These are phyloP conservation scores for Acanthosoma haemorrhoidale DNA, from an alignment of 2,888 invertebrate species.

Conservation along the genomic window DNA sequence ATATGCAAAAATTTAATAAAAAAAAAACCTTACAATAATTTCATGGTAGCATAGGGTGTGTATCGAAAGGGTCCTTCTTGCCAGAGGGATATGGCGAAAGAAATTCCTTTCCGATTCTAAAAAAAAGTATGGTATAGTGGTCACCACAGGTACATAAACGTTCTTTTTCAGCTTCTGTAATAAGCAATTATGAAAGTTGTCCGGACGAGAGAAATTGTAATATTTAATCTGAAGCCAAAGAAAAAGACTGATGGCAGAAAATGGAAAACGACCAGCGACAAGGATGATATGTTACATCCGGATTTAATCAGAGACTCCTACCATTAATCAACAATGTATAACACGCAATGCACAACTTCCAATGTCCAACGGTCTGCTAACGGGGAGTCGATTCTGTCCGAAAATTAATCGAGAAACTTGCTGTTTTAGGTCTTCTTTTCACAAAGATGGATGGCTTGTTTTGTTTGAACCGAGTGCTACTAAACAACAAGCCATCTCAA, in stretches of 20 bases:
- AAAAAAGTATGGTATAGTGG: no score
- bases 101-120: no score
- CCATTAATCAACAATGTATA: slow-evolving; percentile 8
- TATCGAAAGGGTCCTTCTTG: no score
- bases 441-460: not conserved
- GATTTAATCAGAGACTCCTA: slow-evolving; percentile 1
- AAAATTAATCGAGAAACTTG: slow-evolving; percentile 1
- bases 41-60: no score
- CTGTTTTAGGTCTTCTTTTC: not conserved
- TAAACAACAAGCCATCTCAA: not conserved
- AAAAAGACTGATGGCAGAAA: not conserved
- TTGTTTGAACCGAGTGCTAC: not conserved
- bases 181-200: not conserved
- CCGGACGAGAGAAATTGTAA: slow-evolving; percentile 4
- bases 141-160: no score
- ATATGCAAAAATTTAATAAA: no score
- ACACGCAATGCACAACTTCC: not conserved
- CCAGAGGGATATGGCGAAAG: no score
- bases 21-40: no score
- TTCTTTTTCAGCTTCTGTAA: no score
- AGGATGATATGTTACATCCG: not conserved
- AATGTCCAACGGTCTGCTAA: not conserved
- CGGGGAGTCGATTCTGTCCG: not conserved
- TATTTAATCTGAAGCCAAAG: not conserved
- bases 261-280: not conserved